Evolutionary conservation across 2,888 invertebrate genomes (phyloP).

Genomic region (Megalurothrips usitatus): DNA sequence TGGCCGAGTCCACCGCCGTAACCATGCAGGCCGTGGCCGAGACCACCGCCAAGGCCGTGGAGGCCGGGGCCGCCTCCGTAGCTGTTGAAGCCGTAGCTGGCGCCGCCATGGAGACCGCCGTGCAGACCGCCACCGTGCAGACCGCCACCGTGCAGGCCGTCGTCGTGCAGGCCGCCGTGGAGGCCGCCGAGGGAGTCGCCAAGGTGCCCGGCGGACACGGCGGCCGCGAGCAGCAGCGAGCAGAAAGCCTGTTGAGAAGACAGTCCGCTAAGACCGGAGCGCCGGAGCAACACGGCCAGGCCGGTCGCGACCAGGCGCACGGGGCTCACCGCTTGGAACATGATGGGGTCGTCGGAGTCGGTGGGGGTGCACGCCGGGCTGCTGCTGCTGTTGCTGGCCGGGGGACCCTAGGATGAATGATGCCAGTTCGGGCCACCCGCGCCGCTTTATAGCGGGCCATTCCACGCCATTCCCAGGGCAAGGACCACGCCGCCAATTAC

Average conservation of each 20-base stretch:
- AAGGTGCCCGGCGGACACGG: not conserved
- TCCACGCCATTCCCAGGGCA: not conserved
- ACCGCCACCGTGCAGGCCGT: not conserved
- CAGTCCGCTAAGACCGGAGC: too few relatives aligned
- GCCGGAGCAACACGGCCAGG: not conserved
- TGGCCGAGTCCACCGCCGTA: not conserved
- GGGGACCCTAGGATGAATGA: not conserved
- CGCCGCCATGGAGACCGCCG: not conserved
- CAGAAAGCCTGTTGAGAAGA: not conserved
- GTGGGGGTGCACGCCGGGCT: not conserved
- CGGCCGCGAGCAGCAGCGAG: not conserved
- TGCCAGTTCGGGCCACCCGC: too few relatives aligned
- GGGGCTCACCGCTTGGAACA: not conserved
- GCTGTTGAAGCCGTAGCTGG: not conserved
- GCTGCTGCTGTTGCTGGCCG: not conserved
- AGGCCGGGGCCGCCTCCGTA: not conserved
- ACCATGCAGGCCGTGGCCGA: not conserved
- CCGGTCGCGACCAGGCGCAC: not conserved
- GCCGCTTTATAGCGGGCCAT: not conserved
- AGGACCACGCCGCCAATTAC: slow-evolving; percentile 4
- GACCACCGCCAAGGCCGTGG: not conserved
- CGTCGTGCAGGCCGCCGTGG: not conserved
- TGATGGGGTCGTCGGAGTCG: not conserved
- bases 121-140: too few relatives aligned
- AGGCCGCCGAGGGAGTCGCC: not conserved